These are phyloP conservation scores for Agrilus biguttatus DNA, from an alignment of 2,888 invertebrate genomes.

Conservation along the genomic window DNA sequence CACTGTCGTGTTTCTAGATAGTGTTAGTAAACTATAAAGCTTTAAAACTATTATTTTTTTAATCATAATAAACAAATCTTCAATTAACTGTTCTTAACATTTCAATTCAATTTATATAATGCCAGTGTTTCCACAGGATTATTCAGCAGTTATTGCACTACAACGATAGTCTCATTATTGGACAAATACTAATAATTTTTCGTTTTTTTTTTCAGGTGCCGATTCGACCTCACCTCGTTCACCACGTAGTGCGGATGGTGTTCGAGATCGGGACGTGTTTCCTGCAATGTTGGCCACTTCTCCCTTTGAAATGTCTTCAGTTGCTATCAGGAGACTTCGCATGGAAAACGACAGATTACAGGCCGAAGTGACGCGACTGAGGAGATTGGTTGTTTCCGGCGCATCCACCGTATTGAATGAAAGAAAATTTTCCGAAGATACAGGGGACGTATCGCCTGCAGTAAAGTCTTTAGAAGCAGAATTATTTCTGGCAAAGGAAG, in stretches of 20 bases:
- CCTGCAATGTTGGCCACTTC: conserved; percentile 21
- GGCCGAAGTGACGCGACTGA: conserved; percentile 54
- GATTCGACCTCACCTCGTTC: conserved; percentile 27
- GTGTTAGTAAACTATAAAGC: too few species aligned
- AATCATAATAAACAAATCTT: too few species aligned
- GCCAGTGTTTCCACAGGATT: too few species aligned
- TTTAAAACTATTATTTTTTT: too few species aligned
- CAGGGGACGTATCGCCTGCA: conserved; percentile 27
- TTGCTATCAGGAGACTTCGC: conserved; percentile 46
- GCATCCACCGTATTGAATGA: conserved; percentile 45
- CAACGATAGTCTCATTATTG: too few species aligned
- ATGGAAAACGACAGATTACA: conserved; percentile 66
- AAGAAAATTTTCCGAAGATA: conserved; percentile 25
- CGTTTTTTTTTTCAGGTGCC: conserved; percentile 7
- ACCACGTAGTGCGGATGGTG: conserved; percentile 23
- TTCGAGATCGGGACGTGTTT: conserved; percentile 19
- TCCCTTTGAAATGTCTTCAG: conserved; percentile 26
- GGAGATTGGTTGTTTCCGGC: conserved; percentile 50
- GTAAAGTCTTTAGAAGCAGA: conserved; percentile 43
- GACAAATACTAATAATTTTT: too few species aligned
- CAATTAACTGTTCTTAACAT: too few species aligned
- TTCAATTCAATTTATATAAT: too few species aligned
- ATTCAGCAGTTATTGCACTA: too few species aligned
- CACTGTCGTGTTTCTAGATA: too few species aligned
- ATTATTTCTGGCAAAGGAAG: conserved; percentile 64